phyloP scores from a whole-genome alignment of 2,888 invertebrate genomes.

The Caenorhabditis doughertyi region DNA sequence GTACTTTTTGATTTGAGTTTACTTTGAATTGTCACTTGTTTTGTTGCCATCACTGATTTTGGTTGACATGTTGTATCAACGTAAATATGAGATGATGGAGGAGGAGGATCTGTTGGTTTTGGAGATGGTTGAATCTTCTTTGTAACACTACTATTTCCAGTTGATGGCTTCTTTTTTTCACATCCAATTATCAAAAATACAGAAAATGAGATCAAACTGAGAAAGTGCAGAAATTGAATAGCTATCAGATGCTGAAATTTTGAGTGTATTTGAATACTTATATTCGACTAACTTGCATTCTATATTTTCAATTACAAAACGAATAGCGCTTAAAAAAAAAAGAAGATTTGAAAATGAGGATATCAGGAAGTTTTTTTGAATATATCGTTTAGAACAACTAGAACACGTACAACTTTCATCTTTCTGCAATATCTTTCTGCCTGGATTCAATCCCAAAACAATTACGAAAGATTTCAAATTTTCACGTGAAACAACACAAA shows the following conservation, averaged over 20 bases:
- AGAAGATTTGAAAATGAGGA: neutral
- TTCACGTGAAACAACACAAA: no score
- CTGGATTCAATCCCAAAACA: no score
- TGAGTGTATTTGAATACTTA: neutral
- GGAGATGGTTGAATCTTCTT: neutral
- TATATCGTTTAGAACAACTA: neutral
- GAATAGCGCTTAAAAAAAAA: neutral
- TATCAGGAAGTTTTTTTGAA: neutral
- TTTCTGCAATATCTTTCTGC: neutral
- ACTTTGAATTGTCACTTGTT: neutral
- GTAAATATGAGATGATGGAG: slow-evolving; percentile 19
- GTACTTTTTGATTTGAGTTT: slow-evolving; percentile 8
- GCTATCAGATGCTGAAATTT: slow-evolving; percentile 3
- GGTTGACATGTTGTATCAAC: slow-evolving; percentile 14
- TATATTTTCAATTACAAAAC: neutral
- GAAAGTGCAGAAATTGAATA: slow-evolving; percentile 6
- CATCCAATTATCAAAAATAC: neutral
- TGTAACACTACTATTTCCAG: neutral
- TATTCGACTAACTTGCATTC: slow-evolving; percentile 10
- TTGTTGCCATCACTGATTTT: neutral
- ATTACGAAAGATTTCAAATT: no score
- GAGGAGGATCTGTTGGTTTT: neutral
- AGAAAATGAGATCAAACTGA: neutral
- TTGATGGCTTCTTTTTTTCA: slow-evolving; percentile 9
- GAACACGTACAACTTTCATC: slow-evolving; percentile 8